Evolutionary conservation across 1,140 invertebrate species (phyloP), one percentile per base, ranked within the genome.

Genomic region (Drosophila fuyamai): DNA sequence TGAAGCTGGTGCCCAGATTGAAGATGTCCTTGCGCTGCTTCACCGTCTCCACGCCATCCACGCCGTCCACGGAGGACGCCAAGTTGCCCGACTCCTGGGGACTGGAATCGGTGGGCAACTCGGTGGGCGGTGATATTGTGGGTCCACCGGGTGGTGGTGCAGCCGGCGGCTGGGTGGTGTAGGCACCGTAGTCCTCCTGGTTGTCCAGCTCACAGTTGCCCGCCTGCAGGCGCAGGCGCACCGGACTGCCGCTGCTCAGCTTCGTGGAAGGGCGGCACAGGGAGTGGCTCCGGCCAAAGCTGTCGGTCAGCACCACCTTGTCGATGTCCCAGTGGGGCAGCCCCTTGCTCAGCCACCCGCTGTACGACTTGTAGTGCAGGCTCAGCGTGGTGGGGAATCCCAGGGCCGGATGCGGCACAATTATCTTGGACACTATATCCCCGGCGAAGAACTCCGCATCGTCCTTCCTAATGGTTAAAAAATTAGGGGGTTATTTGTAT

Each of bases 331-430:
- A 96, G 32, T 95, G 93, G 48, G 95, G 94, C 40, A 97, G 93
- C 0, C 97, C 97, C 13, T 96, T 97, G n/a, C 96, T 97, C 50
- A 98, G 94, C 97, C 97, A 98, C 4, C 97, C 97, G 62, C 95
- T 96, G 93, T 98, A 98, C 0, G 97, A 97, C 2, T 96, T 96
- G 93, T 98, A 98, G 53, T 96, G 95, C 6, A 98, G 93, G 88
- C 96, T 94, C 0, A 96, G 94, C 43, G 94, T 94, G 12, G 94
- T 93, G 18, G 96, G 95, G 73, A 96, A 95, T 7, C 95, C 94
- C 35, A 98, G 93, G 6, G 95, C 96, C 4, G 97, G 97, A 94
- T 98, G 97, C 2, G 97, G 97, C 0, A 98, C 97, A 35, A 98
- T 93, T 51, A 98, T 96, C 90, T 95, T 95, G 36, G 96, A 95